phyloP scores from a whole-genome alignment of 2,113 vertebrate genomes.

The Oreochromis niloticus region DNA sequence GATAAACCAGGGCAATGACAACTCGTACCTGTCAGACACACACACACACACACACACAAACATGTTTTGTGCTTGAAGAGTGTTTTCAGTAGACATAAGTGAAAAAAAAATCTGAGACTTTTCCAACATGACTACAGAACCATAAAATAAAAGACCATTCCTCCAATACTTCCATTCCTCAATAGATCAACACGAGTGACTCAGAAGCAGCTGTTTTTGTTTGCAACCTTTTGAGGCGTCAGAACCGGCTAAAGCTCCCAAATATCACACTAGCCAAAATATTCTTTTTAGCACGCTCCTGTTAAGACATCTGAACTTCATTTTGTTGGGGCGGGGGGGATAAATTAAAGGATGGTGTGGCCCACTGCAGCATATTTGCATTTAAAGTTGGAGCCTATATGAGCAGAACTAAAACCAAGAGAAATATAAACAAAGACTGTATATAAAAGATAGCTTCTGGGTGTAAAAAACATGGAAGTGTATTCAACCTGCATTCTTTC shows the following conservation, averaged over 20 bases:
- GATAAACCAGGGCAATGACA: conserved; percentile 71
- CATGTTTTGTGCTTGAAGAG: not conserved
- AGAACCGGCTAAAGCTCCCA: not conserved
- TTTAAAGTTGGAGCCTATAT: not conserved
- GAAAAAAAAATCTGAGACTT: not conserved
- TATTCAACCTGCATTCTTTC: not conserved
- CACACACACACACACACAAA: not conserved
- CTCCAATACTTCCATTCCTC: not conserved
- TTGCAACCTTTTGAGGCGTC: not conserved
- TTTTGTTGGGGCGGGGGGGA: too few relatives aligned
- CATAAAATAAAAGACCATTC: not conserved
- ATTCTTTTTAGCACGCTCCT: not conserved
- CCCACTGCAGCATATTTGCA: not conserved
- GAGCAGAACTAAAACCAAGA: not conserved
- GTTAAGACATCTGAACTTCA: too few relatives aligned
- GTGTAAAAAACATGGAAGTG: not conserved
- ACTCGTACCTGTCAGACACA: conserved; percentile 58
- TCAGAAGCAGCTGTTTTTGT: not conserved
- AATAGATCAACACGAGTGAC: not conserved
- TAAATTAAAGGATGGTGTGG: not conserved
- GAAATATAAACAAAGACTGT: not conserved
- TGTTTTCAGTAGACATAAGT: not conserved
- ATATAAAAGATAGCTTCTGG: not conserved
- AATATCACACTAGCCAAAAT: not conserved
- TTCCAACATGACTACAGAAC: not conserved